Evolutionary conservation across 2,888 invertebrate species (phyloP), one percentile per base, ranked within the genome.

Genomic region (Pachliopta kotzebuea): DNA sequence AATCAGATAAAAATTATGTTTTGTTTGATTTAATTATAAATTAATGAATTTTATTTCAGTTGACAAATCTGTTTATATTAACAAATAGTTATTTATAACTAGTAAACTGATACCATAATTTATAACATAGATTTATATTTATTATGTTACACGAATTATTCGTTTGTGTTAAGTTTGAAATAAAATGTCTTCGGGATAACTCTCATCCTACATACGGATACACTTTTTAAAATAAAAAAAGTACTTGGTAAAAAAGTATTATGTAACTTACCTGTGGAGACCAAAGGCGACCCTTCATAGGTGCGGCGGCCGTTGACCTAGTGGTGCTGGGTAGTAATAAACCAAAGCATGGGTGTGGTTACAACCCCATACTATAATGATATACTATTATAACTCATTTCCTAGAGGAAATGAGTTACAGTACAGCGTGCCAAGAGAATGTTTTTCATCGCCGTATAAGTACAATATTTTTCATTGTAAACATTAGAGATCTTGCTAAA

Each of bases 271-370:
- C 2, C 17, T 37, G 24, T 45, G n/a, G 17, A 60, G 21, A 60
- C 52, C n/a, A 56, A 26, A 65, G 52, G 69, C 69, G 71, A 77
- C 80, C 79, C 79, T 72, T 62, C 59, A 67, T 73, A 62, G 87
- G 87, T 56, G 86, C 70, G 86, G 79, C 85, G 85, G 80, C 49
- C 84, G 69, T 80, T 86, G 81, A 86, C 86, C 87, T 76, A 69
- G 63, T 71, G 63, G 53, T 65, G 55, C 14, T 45, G 53, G 49
- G 61, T 61, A 21, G 59, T 60, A 58, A 59, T 66, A 62, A 62
- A 66, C 37, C 58, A 59, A 26, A 59, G 55, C 59, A 55, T 62
- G 62, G 65, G 65, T 14, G 65, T 29, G 58, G 62, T 37, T 52
- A 49, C 58, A 65, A 59, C 65, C 62, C 62, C 59, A 62, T 37